Evolutionary conservation across 2,888 invertebrate genomes (phyloP).

Genomic region (Ypsolopha sequella): DNA sequence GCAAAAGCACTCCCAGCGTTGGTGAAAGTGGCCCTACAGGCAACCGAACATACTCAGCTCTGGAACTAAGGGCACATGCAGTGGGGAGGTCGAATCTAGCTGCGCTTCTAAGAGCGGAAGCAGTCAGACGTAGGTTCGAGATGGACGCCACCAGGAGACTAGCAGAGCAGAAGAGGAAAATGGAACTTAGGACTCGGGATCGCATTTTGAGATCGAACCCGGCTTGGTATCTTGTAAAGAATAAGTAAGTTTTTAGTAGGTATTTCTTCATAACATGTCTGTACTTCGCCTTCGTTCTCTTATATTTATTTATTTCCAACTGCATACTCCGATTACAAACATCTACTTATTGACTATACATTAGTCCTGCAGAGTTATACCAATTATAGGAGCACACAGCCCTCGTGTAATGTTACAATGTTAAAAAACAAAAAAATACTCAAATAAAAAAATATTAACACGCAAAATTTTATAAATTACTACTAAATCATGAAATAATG

Average conservation of each 20-base stretch:
- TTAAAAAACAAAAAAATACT: too few relatives aligned
- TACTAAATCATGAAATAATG: too few relatives aligned
- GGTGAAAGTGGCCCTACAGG: conserved; percentile 30
- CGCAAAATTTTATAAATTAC: too few relatives aligned
- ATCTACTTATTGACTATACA: too few relatives aligned
- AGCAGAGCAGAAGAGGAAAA: conserved; percentile 71
- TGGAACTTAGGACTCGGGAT: conserved; percentile 71
- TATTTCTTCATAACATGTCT: background rate
- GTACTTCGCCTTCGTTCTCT: too few relatives aligned
- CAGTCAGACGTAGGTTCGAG: conserved; percentile 73
- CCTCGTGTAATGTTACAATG: too few relatives aligned
- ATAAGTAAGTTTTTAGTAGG: conserved; percentile 43
- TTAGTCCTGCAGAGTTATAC: too few relatives aligned
- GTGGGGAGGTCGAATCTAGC: conserved; percentile 73
- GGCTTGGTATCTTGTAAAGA: conserved; percentile 77
- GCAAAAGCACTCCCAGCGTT: conserved; percentile 37
- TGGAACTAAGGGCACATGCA: conserved; percentile 47
- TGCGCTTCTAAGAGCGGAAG: conserved; percentile 74
- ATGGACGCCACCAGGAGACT: conserved; percentile 70
- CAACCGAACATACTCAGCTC: conserved; percentile 54
- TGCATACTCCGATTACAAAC: too few relatives aligned
- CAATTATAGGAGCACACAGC: too few relatives aligned
- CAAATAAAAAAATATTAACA: too few relatives aligned
- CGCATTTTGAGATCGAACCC: conserved; percentile 73
- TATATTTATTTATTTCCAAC: too few relatives aligned